A percentile compares a stretch with the other conserved stretches of the same genome.
Evolutionary conservation across 2,797 vertebrate genomes (phyloP).

Genomic region (Nyctibius grandis): DNA sequence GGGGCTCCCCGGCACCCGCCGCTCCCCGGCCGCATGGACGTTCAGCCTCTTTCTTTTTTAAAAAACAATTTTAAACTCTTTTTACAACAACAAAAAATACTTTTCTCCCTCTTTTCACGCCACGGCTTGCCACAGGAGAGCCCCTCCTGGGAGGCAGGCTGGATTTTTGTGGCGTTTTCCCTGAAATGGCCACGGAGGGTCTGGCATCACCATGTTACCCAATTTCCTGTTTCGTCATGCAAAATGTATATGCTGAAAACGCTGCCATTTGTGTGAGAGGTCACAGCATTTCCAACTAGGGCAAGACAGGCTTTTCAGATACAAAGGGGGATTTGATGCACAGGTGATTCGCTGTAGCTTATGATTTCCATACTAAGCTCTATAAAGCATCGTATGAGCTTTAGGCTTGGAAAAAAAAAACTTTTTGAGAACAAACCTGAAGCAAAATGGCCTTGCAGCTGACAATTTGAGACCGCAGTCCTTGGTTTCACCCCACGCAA

Average conservation of each 20-base stretch:
- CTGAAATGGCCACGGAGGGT: background rate
- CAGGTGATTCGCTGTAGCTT: background rate
- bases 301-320: background rate
- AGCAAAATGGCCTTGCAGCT: background rate
- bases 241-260: background rate
- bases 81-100: background rate
- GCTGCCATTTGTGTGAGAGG: background rate
- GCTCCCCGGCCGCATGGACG: fast-evolving
- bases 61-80: background rate
- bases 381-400: background rate
- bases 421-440: background rate
- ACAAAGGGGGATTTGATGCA: background rate
- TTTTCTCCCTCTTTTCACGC: background rate
- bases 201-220: background rate
- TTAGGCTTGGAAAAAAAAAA: background rate
- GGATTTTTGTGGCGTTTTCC: background rate
- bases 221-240: background rate
- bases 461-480: fast-evolving
- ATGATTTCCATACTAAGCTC: background rate
- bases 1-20: background rate
- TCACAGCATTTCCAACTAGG: background rate
- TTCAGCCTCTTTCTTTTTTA: background rate
- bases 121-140: background rate
- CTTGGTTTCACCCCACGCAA: background rate
- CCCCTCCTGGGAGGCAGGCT: background rate